phyloP scores from a whole-genome alignment of 2,888 invertebrate species.

The Drosophila pseudotalamancana region DNA sequence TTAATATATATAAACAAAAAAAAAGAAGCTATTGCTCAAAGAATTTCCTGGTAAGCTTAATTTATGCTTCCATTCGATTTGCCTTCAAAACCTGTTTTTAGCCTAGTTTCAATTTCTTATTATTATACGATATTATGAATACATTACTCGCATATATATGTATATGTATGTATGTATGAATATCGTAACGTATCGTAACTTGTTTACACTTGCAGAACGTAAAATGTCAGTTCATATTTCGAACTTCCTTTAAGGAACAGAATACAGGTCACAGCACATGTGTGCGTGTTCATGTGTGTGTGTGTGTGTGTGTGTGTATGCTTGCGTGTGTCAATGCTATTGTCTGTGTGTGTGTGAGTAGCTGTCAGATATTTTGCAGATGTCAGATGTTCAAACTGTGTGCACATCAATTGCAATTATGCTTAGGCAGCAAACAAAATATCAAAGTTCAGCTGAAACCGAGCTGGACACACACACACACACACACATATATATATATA shows the following conservation, averaged over 20 bases:
- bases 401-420: constrained; percentile 18
- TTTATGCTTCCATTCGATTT: no score
- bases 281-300: background rate
- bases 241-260: background rate
- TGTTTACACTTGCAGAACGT: background rate
- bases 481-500: background rate
- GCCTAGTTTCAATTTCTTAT: no score
- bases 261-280: background rate
- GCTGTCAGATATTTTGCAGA: constrained; percentile 1
- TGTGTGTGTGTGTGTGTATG: background rate
- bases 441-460: constrained; percentile 44
- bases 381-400: constrained; percentile 4
- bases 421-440: constrained; percentile 19
- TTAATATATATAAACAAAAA: no score
- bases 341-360: background rate
- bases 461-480: background rate
- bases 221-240: background rate
- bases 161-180: no score
- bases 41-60: no score
- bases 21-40: no score
- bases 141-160: no score
- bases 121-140: no score
- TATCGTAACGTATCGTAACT: background rate
- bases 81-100: no score
- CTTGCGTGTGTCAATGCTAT: background rate